Percentiles rank a stretch among this genome's conserved stretches.
These are phyloP conservation scores for Sitta europaea DNA, from an alignment of 2,113 vertebrate species.

Conservation along the genomic window DNA sequence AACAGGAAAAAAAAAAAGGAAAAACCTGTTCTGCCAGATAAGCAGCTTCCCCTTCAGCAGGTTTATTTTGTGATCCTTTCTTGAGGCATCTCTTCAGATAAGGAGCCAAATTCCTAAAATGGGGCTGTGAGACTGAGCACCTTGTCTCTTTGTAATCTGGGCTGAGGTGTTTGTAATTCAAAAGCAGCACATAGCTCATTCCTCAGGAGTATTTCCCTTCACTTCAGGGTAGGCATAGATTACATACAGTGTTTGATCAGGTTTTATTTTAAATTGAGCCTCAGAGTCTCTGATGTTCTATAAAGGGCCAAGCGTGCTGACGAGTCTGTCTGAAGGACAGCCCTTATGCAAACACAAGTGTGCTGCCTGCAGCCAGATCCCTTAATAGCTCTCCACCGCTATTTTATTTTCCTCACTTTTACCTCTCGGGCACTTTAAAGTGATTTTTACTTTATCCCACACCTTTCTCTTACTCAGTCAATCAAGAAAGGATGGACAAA, in stretches of 20 bases:
- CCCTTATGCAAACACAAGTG: conserved; percentile 46
- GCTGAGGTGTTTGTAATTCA: conserved; percentile 37
- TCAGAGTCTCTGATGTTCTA: conserved; percentile 24
- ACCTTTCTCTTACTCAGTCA: conserved; percentile 6
- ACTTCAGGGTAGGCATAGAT: conserved; percentile 49
- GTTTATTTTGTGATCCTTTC: conserved; percentile 30
- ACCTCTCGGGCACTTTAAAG: not conserved
- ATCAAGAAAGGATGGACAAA: not conserved
- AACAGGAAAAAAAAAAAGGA: not conserved
- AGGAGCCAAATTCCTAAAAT: conserved; percentile 11
- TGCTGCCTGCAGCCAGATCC: conserved; percentile 4
- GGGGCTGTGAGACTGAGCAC: not conserved
- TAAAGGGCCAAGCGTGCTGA: conserved; percentile 9
- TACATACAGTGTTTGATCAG: conserved; percentile 54
- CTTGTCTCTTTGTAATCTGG: conserved; percentile 2
- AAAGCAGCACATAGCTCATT: conserved; percentile 18
- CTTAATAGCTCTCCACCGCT: conserved; percentile 9
- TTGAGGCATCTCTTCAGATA: not conserved
- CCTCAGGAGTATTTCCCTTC: conserved; percentile 27
- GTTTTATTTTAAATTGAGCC: conserved; percentile 60
- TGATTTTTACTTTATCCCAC: not conserved
- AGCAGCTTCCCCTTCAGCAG: not conserved
- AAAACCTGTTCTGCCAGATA: conserved; percentile 36
- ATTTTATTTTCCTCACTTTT: conserved; percentile 27
- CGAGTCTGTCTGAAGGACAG: conserved; percentile 30